Conservation (phyloP, 2,888 invertebrate genomes). For the Hofmannophila pseudospretella region DNA sequence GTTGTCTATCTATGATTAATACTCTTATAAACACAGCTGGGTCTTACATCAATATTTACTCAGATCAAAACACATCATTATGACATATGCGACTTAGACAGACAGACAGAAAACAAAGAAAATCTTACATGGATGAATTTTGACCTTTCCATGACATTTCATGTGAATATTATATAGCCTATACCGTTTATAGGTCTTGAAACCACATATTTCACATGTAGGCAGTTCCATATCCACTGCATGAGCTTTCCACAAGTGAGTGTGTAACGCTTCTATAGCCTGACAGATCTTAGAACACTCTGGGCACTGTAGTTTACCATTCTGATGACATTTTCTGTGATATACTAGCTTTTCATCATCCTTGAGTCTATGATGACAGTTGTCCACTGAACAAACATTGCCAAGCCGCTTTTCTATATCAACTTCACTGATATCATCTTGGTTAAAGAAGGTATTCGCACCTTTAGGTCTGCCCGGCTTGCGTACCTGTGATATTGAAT, state of each 20-base stretch:
- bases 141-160: conserved; percentile 83
- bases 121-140: conserved; percentile 79
- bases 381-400: conserved; percentile 69
- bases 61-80: no score
- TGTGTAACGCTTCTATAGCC: conserved; percentile 83
- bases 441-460: conserved; percentile 17
- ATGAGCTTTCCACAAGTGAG: conserved; percentile 89
- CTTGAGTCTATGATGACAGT: conserved; percentile 77
- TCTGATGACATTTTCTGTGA: conserved; percentile 81
- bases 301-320: conserved; percentile 75
- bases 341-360: conserved; percentile 79
- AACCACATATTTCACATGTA: conserved; percentile 85
- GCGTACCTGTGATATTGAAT: conserved; percentile 26
- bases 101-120: no score
- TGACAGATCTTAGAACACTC: conserved; percentile 79
- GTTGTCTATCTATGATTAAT: no score
- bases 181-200: conserved; percentile 83
- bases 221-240: conserved; percentile 88
- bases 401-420: conserved; percentile 29
- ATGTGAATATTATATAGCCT: conserved; percentile 85
- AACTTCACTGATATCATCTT: conserved; percentile 19
- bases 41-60: no score
- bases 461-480: conserved; percentile 24
- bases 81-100: no score
- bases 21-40: no score